Evolutionary conservation across 1,140 invertebrate genomes (phyloP).

Genomic region (Achroia grisella): DNA sequence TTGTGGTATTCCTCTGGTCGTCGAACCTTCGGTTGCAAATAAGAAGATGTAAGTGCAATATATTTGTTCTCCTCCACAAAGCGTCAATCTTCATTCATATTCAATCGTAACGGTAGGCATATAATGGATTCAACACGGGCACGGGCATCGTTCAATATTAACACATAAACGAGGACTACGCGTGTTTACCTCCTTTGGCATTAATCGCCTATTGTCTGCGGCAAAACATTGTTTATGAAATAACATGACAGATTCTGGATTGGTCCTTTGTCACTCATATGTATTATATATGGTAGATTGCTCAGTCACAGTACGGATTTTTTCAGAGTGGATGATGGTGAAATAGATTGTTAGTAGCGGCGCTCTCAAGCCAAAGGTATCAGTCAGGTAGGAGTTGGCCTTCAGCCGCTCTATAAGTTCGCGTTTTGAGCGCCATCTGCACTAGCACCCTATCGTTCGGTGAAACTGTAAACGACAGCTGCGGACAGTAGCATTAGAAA

Average conservation of each 20-base stretch:
- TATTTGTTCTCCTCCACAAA: neutral
- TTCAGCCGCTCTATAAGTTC: no score
- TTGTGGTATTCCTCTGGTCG: slow-evolving; percentile 53
- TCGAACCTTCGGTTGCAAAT: slow-evolving; percentile 62
- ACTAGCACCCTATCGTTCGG: no score
- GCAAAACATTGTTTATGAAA: slow-evolving; percentile 21
- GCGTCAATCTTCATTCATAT: neutral
- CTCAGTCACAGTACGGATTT: no score
- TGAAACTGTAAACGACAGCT: no score
- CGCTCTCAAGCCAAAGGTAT: no score
- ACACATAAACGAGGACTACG: slow-evolving; percentile 6
- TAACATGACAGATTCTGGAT: slow-evolving; percentile 7
- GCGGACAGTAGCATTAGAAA: no score
- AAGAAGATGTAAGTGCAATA: slow-evolving; percentile 55
- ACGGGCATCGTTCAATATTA: neutral
- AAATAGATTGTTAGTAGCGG: no score
- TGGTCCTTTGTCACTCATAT: neutral
- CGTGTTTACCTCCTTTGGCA: slow-evolving; percentile 27
- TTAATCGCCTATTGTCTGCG: slow-evolving; percentile 30
- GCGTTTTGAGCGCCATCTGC: no score
- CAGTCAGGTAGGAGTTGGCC: no score
- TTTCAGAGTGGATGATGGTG: no score
- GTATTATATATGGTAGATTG: no score
- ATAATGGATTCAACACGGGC: neutral
- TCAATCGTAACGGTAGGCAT: neutral